Base-by-base conservation (phyloP, 2,113 vertebrate genomes). In the Macquaria australasica region DNA sequence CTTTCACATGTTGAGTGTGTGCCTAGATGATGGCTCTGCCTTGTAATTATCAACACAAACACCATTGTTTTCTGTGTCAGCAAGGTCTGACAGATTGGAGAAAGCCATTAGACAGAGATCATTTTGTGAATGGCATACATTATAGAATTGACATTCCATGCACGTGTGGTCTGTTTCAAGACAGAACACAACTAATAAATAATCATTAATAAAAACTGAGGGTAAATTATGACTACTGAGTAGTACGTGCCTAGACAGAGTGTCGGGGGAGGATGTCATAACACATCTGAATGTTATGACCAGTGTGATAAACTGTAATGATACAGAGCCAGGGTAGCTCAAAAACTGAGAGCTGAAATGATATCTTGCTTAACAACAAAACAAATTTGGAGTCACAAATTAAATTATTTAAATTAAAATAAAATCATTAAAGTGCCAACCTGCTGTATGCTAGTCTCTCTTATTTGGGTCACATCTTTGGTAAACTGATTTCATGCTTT, bases 111-210 rank as follows among this genome's bases (percentile, higher is more conserved):
- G n/a, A 75, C 16, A 8, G 31, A 82, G 25, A 8, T 11, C 23
- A 43, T 63, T 72, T 45, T 56, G 34, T 39, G 31, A 78, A 11
- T 48, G 20, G 16, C n/a, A 18, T 37, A 50, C 12, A 8, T 71
- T 53, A 62, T 1, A 41, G 39, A 14, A 48, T 64, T 2, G 11
- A 9, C 77, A 78, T 86, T 90, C 79, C 81, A 68, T 12, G 9
- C 60, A 31, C 51, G 72, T 84, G 88, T 87, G 88, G 86, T 83
- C 82, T 72, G 21, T 81, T 87, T 84, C 59, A 74, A 84, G 45
- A 48, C 45, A 48, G 45, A 78, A 86, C 55, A 55, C 53, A 79
- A 45, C 56, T 68, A n/a, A n/a, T n/a, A n/a, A n/a, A n/a, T n/a
- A 58, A 82, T 74, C 53, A 41, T 45, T 72, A 79, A 87, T 89